phyloP scores from a whole-genome alignment of 2,797 vertebrate genomes.

The Enteromius radiatus region DNA sequence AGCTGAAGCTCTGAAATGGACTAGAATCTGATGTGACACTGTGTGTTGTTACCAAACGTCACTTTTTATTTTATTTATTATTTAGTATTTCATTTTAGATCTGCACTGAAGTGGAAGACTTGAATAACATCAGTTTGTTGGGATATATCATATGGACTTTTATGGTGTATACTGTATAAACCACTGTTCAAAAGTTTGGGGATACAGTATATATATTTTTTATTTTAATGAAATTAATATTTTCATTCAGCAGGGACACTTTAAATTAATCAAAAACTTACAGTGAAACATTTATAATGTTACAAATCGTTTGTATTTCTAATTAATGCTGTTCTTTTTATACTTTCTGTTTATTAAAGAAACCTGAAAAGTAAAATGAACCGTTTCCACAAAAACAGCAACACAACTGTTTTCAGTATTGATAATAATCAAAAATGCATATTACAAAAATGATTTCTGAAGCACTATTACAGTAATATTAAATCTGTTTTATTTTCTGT shows the following conservation, averaged over 20 bases:
- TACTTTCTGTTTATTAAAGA: not conserved
- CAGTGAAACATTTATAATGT: not conserved
- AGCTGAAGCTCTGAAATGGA: not conserved
- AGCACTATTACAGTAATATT: not conserved
- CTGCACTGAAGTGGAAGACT: not conserved
- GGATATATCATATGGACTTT: not conserved
- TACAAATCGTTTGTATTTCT: not conserved
- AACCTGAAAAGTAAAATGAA: not conserved
- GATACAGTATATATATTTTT: not conserved
- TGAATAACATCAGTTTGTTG: not conserved
- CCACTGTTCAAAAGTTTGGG: not conserved
- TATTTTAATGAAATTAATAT: not conserved
- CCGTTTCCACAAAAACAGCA: not conserved
- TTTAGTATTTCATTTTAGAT: not conserved
- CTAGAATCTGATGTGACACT: not conserved
- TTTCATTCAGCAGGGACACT: not conserved
- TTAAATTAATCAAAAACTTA: not conserved
- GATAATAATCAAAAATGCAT: not conserved
- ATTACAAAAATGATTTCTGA: not conserved
- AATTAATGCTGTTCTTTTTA: not conserved
- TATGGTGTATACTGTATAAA: not conserved
- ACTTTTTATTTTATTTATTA: not conserved
- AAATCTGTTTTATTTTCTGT: no score
- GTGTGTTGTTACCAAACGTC: not conserved
- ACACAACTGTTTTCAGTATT: not conserved